Base-by-base conservation (phyloP, 2,797 vertebrate species). In the Catharus ustulatus region DNA sequence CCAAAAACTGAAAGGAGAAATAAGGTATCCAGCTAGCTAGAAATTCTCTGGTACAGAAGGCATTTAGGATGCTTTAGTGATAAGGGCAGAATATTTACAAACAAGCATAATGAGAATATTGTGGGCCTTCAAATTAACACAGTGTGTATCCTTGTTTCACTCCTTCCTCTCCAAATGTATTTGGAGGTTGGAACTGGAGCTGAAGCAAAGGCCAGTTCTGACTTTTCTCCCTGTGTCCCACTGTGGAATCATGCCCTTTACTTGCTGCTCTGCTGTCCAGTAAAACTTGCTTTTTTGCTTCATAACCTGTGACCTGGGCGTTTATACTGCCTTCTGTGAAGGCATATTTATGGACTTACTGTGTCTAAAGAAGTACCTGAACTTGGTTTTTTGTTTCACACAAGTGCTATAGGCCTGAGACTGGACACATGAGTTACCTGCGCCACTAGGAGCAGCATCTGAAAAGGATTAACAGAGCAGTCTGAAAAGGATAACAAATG, bases 161-260 rank as follows among this genome's bases (percentile, higher is more conserved):
- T 54, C 11, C 15, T 68, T 90, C 14, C 18, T 9, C 17, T 89
- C 26, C 19, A 34, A 27, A 52, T 1, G 1, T 67, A 13, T 52
- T 69, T 63, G 45, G 14, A 57, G 8, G 26, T 74, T 48, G 11
- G 18, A 40, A 20, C 0, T 73, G 45, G 30, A 88, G 15, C 34
- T 62, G 34, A 30, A 67, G 20, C 49, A 59, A 21, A 59, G 24
- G n/a, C 13, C 0, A 0, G 2, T 68, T 73, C 52, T 40, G 13
- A 30, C 14, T 17, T 92, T 67, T 75, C 36, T 19, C 4, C 24
- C 17, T 34, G 26, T 3, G 2, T 46, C 17, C 19, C 12, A 11
- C 36, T 61, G 36, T 24, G 63, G 57, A 87, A 71, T 63, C 36
- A 20, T 34, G 20, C 2, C 57, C 22, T 55, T 71, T 52, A 8